phyloP scores from a whole-genome alignment of 2,113 vertebrate genomes.

The Pongo pygmaeus region DNA sequence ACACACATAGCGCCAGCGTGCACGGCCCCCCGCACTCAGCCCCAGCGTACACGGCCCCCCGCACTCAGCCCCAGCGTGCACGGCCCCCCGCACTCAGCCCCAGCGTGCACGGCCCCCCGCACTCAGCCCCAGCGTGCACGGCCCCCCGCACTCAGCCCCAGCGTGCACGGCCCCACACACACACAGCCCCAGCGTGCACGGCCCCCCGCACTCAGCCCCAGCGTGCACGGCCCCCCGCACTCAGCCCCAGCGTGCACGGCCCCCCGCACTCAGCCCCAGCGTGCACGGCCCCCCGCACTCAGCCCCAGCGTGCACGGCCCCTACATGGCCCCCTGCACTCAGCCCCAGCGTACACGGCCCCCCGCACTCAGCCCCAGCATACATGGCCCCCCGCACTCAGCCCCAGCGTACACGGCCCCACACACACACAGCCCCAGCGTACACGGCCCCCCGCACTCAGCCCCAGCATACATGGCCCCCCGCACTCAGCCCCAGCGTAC shows the following conservation, averaged over 20 bases:
- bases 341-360: rapidly evolving
- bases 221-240: rapidly evolving
- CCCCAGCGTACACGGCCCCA: rapidly evolving
- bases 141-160: too few species aligned
- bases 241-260: rapidly evolving
- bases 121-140: too few species aligned
- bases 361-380: too few species aligned
- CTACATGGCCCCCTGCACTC: rapidly evolving
- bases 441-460: rapidly evolving
- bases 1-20: rapidly evolving
- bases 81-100: too few species aligned
- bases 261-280: too few species aligned
- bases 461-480: rapidly evolving
- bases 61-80: rapidly evolving
- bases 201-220: too few species aligned
- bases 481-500: neutral
- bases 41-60: too few species aligned
- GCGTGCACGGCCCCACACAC: too few species aligned
- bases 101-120: too few species aligned
- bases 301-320: rapidly evolving
- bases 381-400: rapidly evolving
- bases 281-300: rapidly evolving
- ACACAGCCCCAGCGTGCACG: rapidly evolving
- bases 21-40: too few species aligned
- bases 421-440: neutral